Base-by-base conservation (phyloP, 2,888 invertebrate species). In the Microctonus brassicae region DNA sequence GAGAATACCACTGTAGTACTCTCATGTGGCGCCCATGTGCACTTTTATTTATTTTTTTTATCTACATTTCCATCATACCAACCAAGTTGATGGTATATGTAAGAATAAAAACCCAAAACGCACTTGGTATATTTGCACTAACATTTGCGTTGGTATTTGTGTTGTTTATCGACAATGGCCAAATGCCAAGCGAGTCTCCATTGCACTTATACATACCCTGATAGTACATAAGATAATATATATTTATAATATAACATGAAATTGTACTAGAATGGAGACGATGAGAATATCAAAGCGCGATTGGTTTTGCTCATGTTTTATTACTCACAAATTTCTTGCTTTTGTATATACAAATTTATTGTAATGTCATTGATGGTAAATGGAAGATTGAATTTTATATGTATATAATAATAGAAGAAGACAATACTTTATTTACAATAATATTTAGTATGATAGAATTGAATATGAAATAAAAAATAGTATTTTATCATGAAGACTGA, bases 151-250 rank as follows among this genome's bases (percentile, higher is more conserved):
- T n/a, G 58, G 29, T 29, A 26, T 9, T 33, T n/a, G 17, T 13
- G 58, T 58, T 58, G 58, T 58, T 58, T 58, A 58, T 58, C 58
- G 58, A 13, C 13, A 29, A 55, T 29, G 33, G 29, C 33, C 5
- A 33, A 58, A 33, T 58, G 33, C 58, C 29, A 58, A 17, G 58
- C 17, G 29, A 26, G n/a, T 10, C 29, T 29, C 55, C 55, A 58
- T 55, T 55, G 55, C 22, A 55, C 22, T n/a, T n/a, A n/a, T n/a
- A n/a, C n/a, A n/a, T n/a, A n/a, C n/a, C n/a, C n/a, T n/a, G n/a
- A n/a, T n/a, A n/a, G n/a, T n/a, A n/a, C n/a, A n/a, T n/a, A n/a
- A n/a, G n/a, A n/a, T n/a, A n/a, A n/a, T n/a, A n/a, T n/a, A n/a
- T n/a, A n/a, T n/a, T n/a, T n/a, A n/a, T n/a, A n/a, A n/a, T n/a